These are phyloP conservation scores for Dryas iulia DNA, from an alignment of 1,140 invertebrate species.

Conservation along the genomic window DNA sequence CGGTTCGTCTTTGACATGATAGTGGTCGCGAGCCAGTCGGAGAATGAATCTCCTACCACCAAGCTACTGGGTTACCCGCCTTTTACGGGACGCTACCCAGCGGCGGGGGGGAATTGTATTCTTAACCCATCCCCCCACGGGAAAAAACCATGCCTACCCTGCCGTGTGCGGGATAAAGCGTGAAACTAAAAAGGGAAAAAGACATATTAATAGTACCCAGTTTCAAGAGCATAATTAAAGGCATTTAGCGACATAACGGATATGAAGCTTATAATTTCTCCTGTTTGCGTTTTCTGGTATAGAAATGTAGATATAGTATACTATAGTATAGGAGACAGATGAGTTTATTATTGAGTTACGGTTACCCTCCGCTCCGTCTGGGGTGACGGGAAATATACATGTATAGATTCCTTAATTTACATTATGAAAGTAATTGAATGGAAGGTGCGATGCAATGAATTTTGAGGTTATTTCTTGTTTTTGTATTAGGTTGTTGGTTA, in stretches of 20 bases:
- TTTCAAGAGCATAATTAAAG: constrained; percentile 33
- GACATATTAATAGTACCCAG: not conserved
- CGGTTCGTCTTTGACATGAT: too few species aligned
- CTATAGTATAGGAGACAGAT: not conserved
- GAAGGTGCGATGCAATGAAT: too few species aligned
- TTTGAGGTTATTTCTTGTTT: not conserved
- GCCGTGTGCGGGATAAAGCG: too few species aligned
- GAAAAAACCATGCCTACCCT: too few species aligned
- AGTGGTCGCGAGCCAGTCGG: too few species aligned
- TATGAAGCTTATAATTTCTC: constrained; percentile 36
- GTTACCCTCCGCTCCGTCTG: not conserved
- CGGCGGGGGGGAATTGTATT: too few species aligned
- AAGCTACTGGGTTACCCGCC: too few species aligned
- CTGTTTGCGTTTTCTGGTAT: constrained; percentile 28
- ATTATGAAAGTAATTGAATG: not conserved
- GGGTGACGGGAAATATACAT: not conserved
- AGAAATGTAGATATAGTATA: not conserved
- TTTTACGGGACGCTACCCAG: too few species aligned
- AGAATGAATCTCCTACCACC: too few species aligned
- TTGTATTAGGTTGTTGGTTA: not conserved
- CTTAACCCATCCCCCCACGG: too few species aligned
- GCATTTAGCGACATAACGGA: constrained; percentile 30
- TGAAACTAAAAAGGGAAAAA: too few species aligned
- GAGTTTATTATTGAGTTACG: constrained; percentile 3
- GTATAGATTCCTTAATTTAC: not conserved